Percentiles rank a stretch among this genome's conserved stretches.
Conservation (phyloP, 2,113 vertebrate genomes). For the Phaethornis superciliosus region DNA sequence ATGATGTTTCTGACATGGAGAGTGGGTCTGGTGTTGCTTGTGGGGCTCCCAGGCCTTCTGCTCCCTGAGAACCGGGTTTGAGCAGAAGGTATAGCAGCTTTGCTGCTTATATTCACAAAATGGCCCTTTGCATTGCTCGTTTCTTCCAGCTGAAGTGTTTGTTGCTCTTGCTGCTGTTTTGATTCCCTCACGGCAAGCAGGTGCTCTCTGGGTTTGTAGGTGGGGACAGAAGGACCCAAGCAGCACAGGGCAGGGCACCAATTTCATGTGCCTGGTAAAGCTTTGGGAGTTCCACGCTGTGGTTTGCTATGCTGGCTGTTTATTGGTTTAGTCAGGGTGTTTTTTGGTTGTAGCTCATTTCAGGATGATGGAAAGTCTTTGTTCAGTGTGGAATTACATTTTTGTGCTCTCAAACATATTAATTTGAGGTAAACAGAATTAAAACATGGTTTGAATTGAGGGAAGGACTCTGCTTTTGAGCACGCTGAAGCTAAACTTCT, state of each 20-base stretch:
- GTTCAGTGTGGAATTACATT: not conserved
- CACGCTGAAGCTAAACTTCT: not conserved
- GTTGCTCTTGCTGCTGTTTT: not conserved
- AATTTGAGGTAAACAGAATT: not conserved
- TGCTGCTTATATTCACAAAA: not conserved
- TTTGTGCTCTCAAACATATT: not conserved
- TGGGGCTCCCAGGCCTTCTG: fast-evolving
- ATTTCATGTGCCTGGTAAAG: not conserved
- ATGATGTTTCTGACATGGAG: fast-evolving
- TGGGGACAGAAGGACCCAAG: not conserved
- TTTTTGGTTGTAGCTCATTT: not conserved
- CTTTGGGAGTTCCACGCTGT: not conserved
- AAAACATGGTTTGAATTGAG: not conserved
- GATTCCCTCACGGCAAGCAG: not conserved
- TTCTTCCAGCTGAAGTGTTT: fast-evolving
- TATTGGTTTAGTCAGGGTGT: fast-evolving
- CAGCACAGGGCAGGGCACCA: fast-evolving
- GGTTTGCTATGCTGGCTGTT: not conserved
- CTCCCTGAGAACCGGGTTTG: fast-evolving
- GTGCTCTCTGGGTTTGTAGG: not conserved
- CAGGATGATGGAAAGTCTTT: not conserved
- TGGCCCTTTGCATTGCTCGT: fast-evolving
- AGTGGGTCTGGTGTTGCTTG: fast-evolving
- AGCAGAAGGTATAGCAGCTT: not conserved
- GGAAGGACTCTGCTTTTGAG: not conserved